Evolutionary conservation across 2,888 invertebrate species (phyloP), one percentile per base, ranked within the genome.

Genomic region (Erebia ligea): DNA sequence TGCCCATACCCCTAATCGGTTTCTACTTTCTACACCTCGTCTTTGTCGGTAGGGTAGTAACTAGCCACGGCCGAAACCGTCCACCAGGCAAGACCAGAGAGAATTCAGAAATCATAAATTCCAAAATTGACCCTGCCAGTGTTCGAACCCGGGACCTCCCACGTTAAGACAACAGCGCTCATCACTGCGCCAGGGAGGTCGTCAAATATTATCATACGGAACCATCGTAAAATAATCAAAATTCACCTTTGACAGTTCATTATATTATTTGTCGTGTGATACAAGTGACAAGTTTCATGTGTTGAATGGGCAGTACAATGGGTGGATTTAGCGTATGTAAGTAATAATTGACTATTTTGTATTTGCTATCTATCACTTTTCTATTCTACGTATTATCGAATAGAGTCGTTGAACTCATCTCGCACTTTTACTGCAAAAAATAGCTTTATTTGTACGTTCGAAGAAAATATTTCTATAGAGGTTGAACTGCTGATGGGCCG

Each of bases 201-300:
- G 34, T 5, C 6, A 34, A 34, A 6, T 34, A 34, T 34, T 50
- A 50, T n/a, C 45, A 17, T 65, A 65, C 65, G 34, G 65, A 65
- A 65, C 54, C 65, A n/a, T 34, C 19, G 17, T 6, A 42, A 19
- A 11, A 3, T 52, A 2, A 8, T 3, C 2, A 40, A 11, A 54
- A 50, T 54, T 54, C 25, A 19, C 40, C 40, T 40, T 40, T 56
- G 19, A 21, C 34, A 25, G 6, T 11, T 17, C 42, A 40, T 65
- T 65, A 65, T 65, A n/a, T 54, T 65, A 54, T 54, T 54, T 54
- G 65, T 42, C 13, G 42, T 65, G 73, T 76, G 71, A 73, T 74
- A 50, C 61, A 56, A 64, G 48, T 66, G 73, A 50, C 61, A 56
- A 64, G 48, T 66, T 74, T 59, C 64, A 57, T 50, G 58, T 61